A percentile compares a stretch with the other conserved stretches of the same genome.
These are phyloP conservation scores for Bos indicus DNA, from an alignment of 2,113 vertebrate species.

Conservation along the genomic window DNA sequence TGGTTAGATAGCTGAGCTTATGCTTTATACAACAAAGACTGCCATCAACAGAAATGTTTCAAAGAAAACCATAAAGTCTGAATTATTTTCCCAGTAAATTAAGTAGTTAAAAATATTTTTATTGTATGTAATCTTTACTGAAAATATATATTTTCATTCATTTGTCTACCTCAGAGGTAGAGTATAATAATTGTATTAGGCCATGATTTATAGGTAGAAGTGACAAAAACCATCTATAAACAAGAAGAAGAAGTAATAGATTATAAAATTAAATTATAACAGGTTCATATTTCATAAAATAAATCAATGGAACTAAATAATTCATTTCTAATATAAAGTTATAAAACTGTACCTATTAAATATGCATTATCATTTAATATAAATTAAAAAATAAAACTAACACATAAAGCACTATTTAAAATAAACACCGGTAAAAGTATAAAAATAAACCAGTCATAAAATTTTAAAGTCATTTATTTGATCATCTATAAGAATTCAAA, in stretches of 20 bases:
- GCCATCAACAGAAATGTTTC: neutral
- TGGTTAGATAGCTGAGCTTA: neutral
- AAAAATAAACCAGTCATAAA: neutral
- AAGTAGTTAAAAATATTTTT: neutral
- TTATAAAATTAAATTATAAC: neutral
- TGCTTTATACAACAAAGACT: neutral
- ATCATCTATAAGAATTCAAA: neutral
- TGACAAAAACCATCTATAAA: neutral
- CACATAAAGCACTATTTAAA: neutral
- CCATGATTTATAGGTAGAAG: neutral
- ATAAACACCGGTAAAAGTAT: neutral
- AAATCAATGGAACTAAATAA: neutral
- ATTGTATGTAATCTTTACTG: neutral
- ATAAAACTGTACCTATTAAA: neutral
- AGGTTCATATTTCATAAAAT: neutral
- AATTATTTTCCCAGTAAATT: neutral
- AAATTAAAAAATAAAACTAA: constrained; percentile 6
- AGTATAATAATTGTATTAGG: neutral
- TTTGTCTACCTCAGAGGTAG: neutral
- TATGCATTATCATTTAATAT: neutral
- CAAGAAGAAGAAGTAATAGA: neutral
- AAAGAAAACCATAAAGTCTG: neutral
- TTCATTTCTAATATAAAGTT: neutral
- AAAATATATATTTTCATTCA: neutral
- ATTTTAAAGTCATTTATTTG: neutral